Evolutionary conservation across 2,888 invertebrate species (phyloP), one percentile per base, ranked within the genome.

Genomic region (Acutogordius australiensis): DNA sequence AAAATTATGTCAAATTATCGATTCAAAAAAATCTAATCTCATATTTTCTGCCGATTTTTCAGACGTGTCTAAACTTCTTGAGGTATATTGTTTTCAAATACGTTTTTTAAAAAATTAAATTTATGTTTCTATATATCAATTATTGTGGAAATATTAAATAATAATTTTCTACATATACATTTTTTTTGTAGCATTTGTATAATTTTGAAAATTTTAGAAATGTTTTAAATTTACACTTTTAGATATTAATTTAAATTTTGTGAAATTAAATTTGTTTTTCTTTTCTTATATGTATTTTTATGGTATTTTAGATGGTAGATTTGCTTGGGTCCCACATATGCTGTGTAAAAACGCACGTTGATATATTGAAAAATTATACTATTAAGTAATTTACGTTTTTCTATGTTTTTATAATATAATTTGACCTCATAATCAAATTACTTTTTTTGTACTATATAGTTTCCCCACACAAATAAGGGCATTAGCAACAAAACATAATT

Each of bases 241-340:
- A n/a, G n/a, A n/a, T n/a, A n/a, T n/a, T n/a, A n/a, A n/a, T n/a
- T n/a, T n/a, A n/a, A n/a, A n/a, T n/a, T n/a, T n/a, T n/a, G n/a
- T n/a, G n/a, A n/a, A n/a, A n/a, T n/a, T n/a, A n/a, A n/a, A n/a
- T n/a, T n/a, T n/a, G n/a, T n/a, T n/a, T n/a, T n/a, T n/a, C n/a
- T n/a, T n/a, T n/a, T n/a, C n/a, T n/a, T n/a, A n/a, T n/a, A n/a
- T n/a, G n/a, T n/a, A n/a, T n/a, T n/a, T n/a, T n/a, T n/a, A n/a
- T n/a, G n/a, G n/a, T n/a, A n/a, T 51, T 21, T 21, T 21, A 51
- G 51, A 51, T 51, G 51, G 51, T 51, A n/a, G 51, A 51, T 51
- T 51, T 51, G 26, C 18, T 51, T 51, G 51, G 51, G 4, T 26
- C 51, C 26, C 51, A 51, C 23, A 26, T 51, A n/a, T 51, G 51